phyloP scores from a whole-genome alignment of 2,113 vertebrate species.

The Perca flavescens region DNA sequence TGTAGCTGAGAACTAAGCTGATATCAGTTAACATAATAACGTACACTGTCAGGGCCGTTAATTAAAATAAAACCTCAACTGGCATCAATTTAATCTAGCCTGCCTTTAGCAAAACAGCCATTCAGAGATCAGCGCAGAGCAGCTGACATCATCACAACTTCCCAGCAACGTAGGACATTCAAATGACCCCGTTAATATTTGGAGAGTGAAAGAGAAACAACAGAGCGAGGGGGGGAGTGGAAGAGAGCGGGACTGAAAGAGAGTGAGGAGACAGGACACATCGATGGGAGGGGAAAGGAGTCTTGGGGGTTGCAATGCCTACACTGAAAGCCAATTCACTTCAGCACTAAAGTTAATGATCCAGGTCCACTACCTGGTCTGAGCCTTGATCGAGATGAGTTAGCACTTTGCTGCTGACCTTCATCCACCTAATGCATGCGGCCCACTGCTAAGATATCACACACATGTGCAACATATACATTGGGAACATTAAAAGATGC shows the following conservation, averaged over 20 bases:
- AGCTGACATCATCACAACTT: slow-evolving; percentile 61
- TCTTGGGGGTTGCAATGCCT: slow-evolving; percentile 9
- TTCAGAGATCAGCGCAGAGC: slow-evolving; percentile 26
- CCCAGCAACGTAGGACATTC: slow-evolving; percentile 56
- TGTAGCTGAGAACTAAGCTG: slow-evolving; percentile 13
- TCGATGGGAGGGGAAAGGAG: slow-evolving; percentile 16
- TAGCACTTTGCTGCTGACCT: slow-evolving; percentile 70
- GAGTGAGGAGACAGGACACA: slow-evolving; percentile 38
- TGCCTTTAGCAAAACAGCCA: neutral
- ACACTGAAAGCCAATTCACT: slow-evolving; percentile 53
- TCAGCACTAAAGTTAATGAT: slow-evolving; percentile 80
- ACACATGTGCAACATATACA: slow-evolving; percentile 8
- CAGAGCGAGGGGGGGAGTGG: slow-evolving; percentile 1
- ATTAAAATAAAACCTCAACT: slow-evolving; percentile 21
- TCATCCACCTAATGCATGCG: slow-evolving; percentile 39
- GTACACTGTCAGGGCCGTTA: neutral
- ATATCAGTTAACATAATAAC: slow-evolving; percentile 20
- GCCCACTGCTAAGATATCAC: neutral
- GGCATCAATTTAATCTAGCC: slow-evolving; percentile 5
- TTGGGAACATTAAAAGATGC: neutral
- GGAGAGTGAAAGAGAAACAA: slow-evolving; percentile 56
- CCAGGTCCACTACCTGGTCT: slow-evolving; percentile 39
- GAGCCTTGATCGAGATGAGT: slow-evolving; percentile 55
- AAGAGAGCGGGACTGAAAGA: neutral
- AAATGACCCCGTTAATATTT: slow-evolving; percentile 69